phyloP scores from a whole-genome alignment of 2,888 invertebrate species.

The Clostera curtula region DNA sequence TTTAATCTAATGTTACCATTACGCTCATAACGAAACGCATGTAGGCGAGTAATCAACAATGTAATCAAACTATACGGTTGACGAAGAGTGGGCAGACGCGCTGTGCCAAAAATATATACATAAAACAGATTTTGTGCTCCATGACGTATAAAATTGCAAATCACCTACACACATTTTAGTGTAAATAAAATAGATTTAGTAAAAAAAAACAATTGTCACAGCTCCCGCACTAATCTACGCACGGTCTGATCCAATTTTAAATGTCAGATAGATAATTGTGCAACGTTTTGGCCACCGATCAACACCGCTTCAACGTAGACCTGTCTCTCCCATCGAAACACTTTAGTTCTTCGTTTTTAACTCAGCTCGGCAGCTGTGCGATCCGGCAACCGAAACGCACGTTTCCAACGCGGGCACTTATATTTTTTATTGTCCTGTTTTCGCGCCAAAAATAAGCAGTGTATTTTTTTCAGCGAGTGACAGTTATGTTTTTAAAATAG shows the following conservation, averaged over 20 bases:
- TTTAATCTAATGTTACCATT: too few species aligned
- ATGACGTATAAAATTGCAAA: not conserved
- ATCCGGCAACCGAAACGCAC: slow-evolving; percentile 16
- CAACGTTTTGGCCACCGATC: slow-evolving; percentile 62
- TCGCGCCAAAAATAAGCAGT: slow-evolving; percentile 22
- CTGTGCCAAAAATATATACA: too few species aligned
- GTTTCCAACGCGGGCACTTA: slow-evolving; percentile 15
- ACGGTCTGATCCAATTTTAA: slow-evolving; percentile 68
- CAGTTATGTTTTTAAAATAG: slow-evolving; percentile 28
- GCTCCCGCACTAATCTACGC: slow-evolving; percentile 41
- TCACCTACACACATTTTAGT: too few species aligned
- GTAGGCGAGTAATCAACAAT: too few species aligned
- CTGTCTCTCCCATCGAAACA: slow-evolving; percentile 47
- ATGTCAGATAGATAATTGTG: slow-evolving; percentile 74
- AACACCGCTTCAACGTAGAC: slow-evolving; percentile 40
- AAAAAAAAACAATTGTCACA: slow-evolving; percentile 12
- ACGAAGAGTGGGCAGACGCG: too few species aligned
- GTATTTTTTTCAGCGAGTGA: slow-evolving; percentile 22
- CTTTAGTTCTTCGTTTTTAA: slow-evolving; percentile 41
- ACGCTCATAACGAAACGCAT: too few species aligned
- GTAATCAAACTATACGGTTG: too few species aligned
- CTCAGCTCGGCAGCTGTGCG: slow-evolving; percentile 22
- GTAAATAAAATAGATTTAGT: slow-evolving; percentile 6
- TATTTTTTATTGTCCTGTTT: slow-evolving; percentile 19
- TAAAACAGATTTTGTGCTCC: not conserved